Conservation (phyloP, 2,113 vertebrate genomes). For the Zapus hudsonius region DNA sequence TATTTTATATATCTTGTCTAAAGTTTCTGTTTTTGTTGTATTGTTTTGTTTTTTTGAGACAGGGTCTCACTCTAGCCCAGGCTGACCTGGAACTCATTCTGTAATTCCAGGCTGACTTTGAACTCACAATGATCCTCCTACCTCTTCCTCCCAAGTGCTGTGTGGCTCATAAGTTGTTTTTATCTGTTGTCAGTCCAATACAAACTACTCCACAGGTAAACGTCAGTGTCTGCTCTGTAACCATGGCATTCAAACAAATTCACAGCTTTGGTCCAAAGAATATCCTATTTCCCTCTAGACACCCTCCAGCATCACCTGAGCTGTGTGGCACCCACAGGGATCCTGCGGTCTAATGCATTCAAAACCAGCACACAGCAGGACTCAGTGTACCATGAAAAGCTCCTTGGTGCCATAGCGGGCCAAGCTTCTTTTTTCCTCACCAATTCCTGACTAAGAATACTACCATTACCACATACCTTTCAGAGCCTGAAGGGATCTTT, state of each 20-base stretch:
- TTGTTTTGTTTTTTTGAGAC: no score
- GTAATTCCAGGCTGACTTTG: no score
- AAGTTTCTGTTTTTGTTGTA: no score
- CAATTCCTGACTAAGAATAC: background rate
- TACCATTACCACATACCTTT: background rate
- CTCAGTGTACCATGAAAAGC: background rate
- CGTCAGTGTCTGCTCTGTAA: background rate
- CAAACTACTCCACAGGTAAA: background rate
- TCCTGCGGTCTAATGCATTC: background rate
- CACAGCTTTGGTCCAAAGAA: background rate
- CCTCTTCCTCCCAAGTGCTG: no score
- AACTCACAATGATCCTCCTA: no score
- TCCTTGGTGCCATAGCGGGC: background rate
- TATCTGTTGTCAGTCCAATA: background rate
- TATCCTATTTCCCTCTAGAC: background rate
- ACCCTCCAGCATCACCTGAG: background rate
- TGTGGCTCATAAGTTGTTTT: no score
- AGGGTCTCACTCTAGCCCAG: no score
- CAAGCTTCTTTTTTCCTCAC: background rate
- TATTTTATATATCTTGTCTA: background rate
- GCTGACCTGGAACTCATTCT: no score
- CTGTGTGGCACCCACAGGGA: background rate
- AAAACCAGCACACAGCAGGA: background rate
- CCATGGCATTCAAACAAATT: background rate
- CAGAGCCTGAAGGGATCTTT: background rate